Evolutionary conservation across 2,888 invertebrate species (phyloP).

Genomic region (Desoria tigrina): DNA sequence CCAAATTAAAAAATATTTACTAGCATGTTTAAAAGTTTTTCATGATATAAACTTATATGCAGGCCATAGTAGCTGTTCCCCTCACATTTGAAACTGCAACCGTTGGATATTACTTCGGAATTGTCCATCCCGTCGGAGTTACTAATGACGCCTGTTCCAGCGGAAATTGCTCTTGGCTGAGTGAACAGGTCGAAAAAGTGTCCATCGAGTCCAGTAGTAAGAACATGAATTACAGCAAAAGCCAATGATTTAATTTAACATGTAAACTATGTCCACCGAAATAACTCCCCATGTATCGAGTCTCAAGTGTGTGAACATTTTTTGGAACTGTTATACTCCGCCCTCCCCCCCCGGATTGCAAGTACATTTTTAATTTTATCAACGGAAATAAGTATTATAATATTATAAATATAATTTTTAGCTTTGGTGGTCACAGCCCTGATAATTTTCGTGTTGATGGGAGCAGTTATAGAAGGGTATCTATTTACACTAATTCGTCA

Average conservation of each 20-base stretch:
- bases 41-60: too few species aligned
- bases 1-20: background rate
- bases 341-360: too few species aligned
- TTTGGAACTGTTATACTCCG: too few species aligned
- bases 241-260: too few species aligned
- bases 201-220: background rate
- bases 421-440: slow-evolving; percentile 1
- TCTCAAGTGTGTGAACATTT: too few species aligned
- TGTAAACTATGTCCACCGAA: too few species aligned
- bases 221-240: too few species aligned
- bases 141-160: background rate
- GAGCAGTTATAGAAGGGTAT: slow-evolving; percentile 16
- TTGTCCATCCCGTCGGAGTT: background rate
- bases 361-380: background rate
- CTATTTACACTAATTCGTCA: slow-evolving; percentile 7
- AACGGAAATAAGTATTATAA: background rate
- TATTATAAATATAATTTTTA: slow-evolving; percentile 1
- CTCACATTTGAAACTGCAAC: slow-evolving; percentile 12
- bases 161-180: slow-evolving; percentile 5
- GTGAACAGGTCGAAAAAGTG: slow-evolving; percentile 1
- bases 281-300: too few species aligned
- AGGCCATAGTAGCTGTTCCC: slow-evolving; percentile 10
- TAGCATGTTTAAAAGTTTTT: background rate
- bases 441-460: slow-evolving; percentile 3
- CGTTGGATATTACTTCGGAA: slow-evolving; percentile 8